These are phyloP conservation scores for Falco biarmicus DNA, from an alignment of 2,797 vertebrate genomes.

Conservation along the genomic window DNA sequence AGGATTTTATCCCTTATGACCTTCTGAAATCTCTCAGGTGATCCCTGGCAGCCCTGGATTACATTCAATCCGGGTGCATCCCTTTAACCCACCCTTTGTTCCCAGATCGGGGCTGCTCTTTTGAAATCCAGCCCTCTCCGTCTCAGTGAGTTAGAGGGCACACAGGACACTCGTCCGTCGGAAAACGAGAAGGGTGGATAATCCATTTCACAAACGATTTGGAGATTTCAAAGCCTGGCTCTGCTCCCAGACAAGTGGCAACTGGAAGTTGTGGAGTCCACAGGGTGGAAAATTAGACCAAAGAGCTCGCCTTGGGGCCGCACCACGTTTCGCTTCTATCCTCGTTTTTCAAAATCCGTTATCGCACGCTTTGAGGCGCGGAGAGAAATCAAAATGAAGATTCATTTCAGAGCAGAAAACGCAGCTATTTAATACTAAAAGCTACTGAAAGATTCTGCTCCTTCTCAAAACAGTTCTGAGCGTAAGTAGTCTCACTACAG, in stretches of 20 bases:
- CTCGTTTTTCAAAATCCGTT: neutral
- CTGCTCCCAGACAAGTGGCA: conserved; percentile 34
- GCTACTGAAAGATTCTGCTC: neutral
- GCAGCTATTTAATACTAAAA: neutral
- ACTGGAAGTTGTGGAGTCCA: conserved; percentile 33
- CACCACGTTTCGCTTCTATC: neutral
- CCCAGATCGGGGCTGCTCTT: neutral
- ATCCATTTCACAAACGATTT: conserved; percentile 60
- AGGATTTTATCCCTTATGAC: neutral
- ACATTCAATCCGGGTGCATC: neutral
- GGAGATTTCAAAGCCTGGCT: conserved; percentile 62
- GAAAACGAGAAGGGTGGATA: conserved; percentile 39
- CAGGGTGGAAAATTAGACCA: conserved; percentile 53
- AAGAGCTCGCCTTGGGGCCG: conserved; percentile 45
- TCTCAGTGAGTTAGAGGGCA: conserved; percentile 35
- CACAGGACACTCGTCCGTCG: neutral
- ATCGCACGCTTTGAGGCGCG: neutral
- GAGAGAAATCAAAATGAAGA: neutral
- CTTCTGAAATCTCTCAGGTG: neutral
- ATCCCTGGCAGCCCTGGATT: neutral
- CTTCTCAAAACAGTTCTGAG: neutral
- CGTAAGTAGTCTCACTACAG: neutral
- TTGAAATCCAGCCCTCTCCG: neutral
- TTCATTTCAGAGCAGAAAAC: neutral
- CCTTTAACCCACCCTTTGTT: neutral